A percentile compares a stretch with the other conserved stretches of the same genome.
phyloP scores from a whole-genome alignment of 2,888 invertebrate species.

The Schrankia costaestrigalis region DNA sequence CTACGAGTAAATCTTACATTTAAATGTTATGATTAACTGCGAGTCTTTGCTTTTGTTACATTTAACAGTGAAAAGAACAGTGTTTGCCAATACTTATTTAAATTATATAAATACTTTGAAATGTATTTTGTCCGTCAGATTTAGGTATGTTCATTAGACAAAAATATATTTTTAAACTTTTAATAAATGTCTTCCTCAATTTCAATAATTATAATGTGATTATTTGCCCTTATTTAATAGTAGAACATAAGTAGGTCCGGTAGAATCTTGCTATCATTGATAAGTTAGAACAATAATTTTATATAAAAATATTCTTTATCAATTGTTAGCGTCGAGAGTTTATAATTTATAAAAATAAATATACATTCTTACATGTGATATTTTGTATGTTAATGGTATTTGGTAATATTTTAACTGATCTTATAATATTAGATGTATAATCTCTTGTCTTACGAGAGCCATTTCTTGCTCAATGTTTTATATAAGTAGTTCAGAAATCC shows the following conservation, averaged over 20 bases:
- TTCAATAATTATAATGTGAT: no score
- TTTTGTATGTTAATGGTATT: no score
- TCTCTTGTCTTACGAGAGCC: not conserved
- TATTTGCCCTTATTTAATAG: slow-evolving; percentile 28
- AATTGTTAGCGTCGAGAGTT: slow-evolving; percentile 28
- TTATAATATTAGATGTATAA: not conserved
- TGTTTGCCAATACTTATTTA: no score
- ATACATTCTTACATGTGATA: slow-evolving; percentile 30
- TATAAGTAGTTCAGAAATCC: slow-evolving; percentile 2
- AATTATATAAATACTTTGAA: no score
- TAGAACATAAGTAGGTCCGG: slow-evolving; percentile 23
- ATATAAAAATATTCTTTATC: slow-evolving; percentile 30
- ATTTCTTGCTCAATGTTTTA: slow-evolving; percentile 6
- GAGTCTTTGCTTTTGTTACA: no score
- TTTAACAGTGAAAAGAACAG: no score
- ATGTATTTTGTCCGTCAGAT: no score
- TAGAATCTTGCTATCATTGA: slow-evolving; percentile 28
- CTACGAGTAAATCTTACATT: no score
- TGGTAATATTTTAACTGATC: slow-evolving; percentile 2
- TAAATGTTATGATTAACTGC: no score
- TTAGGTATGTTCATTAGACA: no score
- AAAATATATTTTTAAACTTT: no score
- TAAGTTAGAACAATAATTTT: slow-evolving; percentile 25
- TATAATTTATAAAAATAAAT: slow-evolving; percentile 15
- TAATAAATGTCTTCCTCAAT: no score